Percentiles rank a stretch among this genome's conserved stretches.
These are phyloP conservation scores for Threskiornis aethiopicus DNA, from an alignment of 2,797 vertebrate species.

Conservation along the genomic window DNA sequence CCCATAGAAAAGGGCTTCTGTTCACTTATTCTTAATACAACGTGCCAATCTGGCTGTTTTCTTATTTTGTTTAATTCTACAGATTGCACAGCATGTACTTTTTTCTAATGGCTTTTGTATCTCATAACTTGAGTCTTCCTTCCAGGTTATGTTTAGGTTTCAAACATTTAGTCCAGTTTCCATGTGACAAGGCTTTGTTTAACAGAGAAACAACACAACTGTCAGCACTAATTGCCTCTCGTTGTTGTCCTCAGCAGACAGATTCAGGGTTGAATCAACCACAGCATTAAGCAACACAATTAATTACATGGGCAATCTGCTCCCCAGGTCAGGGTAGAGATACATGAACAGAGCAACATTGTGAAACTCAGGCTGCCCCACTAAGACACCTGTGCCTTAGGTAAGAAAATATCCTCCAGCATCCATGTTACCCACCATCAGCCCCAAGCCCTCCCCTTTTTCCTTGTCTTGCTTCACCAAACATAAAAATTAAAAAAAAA, in stretches of 20 bases:
- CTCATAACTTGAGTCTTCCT: neutral
- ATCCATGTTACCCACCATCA: neutral
- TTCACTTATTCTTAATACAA: neutral
- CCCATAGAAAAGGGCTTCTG: neutral
- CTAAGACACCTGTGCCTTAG: neutral
- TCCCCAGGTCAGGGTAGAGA: neutral
- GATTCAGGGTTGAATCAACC: neutral
- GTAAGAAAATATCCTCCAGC: neutral
- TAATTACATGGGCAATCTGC: neutral
- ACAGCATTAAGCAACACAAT: neutral
- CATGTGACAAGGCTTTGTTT: neutral
- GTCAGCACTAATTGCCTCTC: neutral
- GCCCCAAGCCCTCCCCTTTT: neutral
- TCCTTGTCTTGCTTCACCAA: neutral
- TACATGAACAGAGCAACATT: neutral
- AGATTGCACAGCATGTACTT: neutral
- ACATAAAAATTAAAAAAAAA: no score
- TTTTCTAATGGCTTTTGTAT: neutral
- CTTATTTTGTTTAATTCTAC: neutral
- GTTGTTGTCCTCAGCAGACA: neutral
- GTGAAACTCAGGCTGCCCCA: no score
- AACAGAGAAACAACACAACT: neutral
- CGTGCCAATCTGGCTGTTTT: neutral
- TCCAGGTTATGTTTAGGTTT: neutral
- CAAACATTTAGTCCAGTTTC: neutral